Base-by-base conservation (phyloP, 2,797 vertebrate species). In the Lindbergichthys nudifrons region DNA sequence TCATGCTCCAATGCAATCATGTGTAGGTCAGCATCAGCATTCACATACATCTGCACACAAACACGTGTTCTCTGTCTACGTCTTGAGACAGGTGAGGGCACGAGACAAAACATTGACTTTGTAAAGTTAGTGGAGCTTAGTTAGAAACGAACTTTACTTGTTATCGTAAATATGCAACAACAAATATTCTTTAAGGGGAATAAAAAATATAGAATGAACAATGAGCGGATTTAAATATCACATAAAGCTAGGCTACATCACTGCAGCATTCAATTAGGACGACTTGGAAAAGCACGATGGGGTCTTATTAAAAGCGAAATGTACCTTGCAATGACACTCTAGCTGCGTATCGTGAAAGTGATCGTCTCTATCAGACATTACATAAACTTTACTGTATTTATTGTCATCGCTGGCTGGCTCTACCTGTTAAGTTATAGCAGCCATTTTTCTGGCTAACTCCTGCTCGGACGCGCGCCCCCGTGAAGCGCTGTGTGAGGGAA, bases 391-490 rank as follows among this genome's bases (percentile, higher is more conserved):
- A 5, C 14, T 11, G 6, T 18, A 12, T 7, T 21, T 10, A 3
- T 5, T 30, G 36, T 56, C 14, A 18, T 52, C 4, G 14, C 5
- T 12, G 26, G 11, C 41, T 5, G 26, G 11, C 41, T 5, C 50
- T 43, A 61, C 52, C n/a, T 70, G 69, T 63, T 26, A 48, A 50
- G 1, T 70, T 45, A 7, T 4, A 47, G 26, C 41, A 4, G 10
- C 14, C 56, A 48, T 13, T 7, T 65, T 66, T 63, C 13, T 39
- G 2, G 0, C 21, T 12, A 16, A 8, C 10, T 72, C 47, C 0
- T 10, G 16, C 64, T 26, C 56, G 1, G 58, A 53, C 15, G 87
- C 82, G 77, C 75, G 78, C 47, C 12, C 58, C 19, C 79, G 61
- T 42, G 75, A 42, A 41, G 80, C 50, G 21, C 1, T 47, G 16